Conservation (phyloP, 2,113 vertebrate genomes). For the Thryonomys swinderianus region DNA sequence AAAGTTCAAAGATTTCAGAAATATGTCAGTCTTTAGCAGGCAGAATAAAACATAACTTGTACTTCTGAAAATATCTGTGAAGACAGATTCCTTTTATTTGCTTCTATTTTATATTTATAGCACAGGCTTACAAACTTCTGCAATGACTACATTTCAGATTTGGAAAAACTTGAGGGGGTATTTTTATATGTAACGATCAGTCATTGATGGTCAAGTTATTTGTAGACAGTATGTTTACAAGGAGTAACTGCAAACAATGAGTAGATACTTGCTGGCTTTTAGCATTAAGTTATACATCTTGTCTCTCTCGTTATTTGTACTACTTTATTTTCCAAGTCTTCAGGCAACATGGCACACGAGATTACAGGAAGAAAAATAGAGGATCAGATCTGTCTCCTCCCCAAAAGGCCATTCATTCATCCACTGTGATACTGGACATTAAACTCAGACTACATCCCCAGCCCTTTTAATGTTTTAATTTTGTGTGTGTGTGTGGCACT, state of each 20-base stretch:
- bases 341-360: neutral
- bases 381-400: neutral
- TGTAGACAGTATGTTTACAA: neutral
- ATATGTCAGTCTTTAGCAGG: neutral
- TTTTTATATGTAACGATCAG: conserved; percentile 29
- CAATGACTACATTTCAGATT: neutral
- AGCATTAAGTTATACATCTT: neutral
- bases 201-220: neutral
- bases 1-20: neutral
- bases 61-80: conserved; percentile 7
- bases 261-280: neutral
- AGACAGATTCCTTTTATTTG: neutral
- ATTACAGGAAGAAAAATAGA: neutral
- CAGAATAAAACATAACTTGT: neutral
- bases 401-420: neutral
- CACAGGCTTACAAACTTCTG: conserved; percentile 32
- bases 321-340: neutral
- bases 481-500: too few relatives aligned
- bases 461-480: neutral
- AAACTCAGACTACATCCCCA: neutral
- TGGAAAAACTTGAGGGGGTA: conserved; percentile 16
- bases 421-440: neutral
- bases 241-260: neutral
- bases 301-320: neutral
- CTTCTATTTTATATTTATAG: conserved; percentile 5